phyloP scores from a whole-genome alignment of 2,888 invertebrate genomes.

The Poecilus cupreus region DNA sequence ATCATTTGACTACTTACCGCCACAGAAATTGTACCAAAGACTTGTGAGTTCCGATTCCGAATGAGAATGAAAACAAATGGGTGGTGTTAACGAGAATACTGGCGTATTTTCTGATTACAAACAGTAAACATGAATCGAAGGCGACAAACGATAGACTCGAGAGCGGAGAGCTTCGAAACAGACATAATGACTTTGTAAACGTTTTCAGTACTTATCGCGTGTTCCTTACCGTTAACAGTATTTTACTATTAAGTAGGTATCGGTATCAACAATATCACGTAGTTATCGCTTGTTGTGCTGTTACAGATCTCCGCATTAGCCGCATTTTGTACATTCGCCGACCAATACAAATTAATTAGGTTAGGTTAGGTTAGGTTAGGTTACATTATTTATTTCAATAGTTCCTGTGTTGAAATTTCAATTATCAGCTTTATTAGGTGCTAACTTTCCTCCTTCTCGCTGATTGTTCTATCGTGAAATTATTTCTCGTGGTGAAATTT shows the following conservation, averaged over 20 bases:
- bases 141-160: neutral
- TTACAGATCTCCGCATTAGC: conserved; percentile 22
- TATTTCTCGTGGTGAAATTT: too few species aligned
- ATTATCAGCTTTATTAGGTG: too few species aligned
- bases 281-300: conserved; percentile 23
- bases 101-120: conserved; percentile 21
- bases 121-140: neutral
- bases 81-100: neutral
- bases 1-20: neutral
- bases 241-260: conserved; percentile 37
- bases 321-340: neutral
- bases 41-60: too few species aligned
- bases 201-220: conserved; percentile 27
- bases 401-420: neutral
- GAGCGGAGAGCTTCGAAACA: neutral
- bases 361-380: too few species aligned
- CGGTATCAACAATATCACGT: conserved; percentile 17
- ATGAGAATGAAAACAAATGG: neutral
- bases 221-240: conserved; percentile 51
- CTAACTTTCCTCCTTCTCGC: too few species aligned
- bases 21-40: neutral
- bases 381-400: too few species aligned
- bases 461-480: too few species aligned
- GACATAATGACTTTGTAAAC: conserved; percentile 28
- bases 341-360: neutral